Base-by-base conservation (phyloP, 2,797 vertebrate genomes). In the Takifugu rubripes region DNA sequence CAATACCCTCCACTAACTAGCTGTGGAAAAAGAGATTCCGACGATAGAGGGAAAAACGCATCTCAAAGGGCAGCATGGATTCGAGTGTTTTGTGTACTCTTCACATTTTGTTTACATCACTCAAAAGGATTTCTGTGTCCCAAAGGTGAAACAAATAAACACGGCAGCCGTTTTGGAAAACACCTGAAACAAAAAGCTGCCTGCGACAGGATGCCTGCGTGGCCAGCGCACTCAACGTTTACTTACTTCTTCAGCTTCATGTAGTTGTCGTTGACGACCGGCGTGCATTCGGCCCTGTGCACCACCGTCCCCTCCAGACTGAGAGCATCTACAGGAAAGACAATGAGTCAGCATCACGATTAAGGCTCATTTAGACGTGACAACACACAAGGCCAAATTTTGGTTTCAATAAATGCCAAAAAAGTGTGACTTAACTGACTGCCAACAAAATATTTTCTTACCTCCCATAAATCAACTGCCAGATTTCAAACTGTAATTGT, bases 231-330 rank as follows among this genome's bases (percentile, higher is more conserved):
- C 6, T 26, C 47, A 62, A 46, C 58, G 14, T 54, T 66, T 27
- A 82, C 92, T 78, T 84, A 97, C 94, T 93, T 94, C 83, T 96
- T 97, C 64, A 97, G 83, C 75, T 92, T 94, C 94, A 96, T 94
- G 70, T 96, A 97, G 84, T 87, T 93, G 76, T 95, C 94, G 75
- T 80, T 94, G 85, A 92, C 92, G 72, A 91, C 93, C 16, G 94
- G 93, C 69, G 90, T 92, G 88, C 94, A 96, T 82, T 97, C 95
- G 45, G 94, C 95, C 83, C 93, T 91, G 68, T 96, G 94, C 54
- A 96, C 94, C 77, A 96, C 94, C 84, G 92, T 92, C 77, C 94
- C 94, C 92, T 96, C 95, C 89, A 95, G 63, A 12, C 91, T 80
- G 71, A 95, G 87, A 70, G 90, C 94, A 70, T 94, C 94, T 79